Conservation (phyloP, 2,113 vertebrate genomes). For the Jaculus jaculus region DNA sequence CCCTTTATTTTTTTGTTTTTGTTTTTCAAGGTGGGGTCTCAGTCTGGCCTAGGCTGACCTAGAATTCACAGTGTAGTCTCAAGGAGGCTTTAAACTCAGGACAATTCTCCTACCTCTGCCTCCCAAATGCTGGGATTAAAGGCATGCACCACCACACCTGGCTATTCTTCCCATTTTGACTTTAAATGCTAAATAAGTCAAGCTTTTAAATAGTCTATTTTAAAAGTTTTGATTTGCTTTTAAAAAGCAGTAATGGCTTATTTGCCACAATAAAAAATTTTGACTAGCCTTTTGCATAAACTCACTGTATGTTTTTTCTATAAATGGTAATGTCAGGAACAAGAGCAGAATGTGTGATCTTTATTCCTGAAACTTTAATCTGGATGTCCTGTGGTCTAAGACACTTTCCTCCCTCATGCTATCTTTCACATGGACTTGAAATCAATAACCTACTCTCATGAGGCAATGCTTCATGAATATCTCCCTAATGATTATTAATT, state of each 20-base stretch:
- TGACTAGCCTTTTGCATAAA: not conserved
- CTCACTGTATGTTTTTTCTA: not conserved
- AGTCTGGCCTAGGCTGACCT: too few relatives aligned
- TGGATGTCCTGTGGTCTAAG: not conserved
- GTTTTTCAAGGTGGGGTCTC: too few relatives aligned
- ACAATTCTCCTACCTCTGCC: too few relatives aligned
- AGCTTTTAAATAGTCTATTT: not conserved
- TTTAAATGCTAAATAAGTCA: slow-evolving; percentile 29
- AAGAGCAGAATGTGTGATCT: not conserved
- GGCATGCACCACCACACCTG: too few relatives aligned
- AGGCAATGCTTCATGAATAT: slow-evolving; percentile 66
- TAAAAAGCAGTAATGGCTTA: not conserved
- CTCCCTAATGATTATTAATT: slow-evolving; percentile 69
- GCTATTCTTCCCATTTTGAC: not conserved
- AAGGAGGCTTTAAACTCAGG: too few relatives aligned
- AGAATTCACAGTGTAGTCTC: too few relatives aligned
- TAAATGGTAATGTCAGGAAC: not conserved
- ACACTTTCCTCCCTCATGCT: not conserved
- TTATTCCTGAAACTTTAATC: not conserved
- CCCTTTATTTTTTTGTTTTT: too few relatives aligned
- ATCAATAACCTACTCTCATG: slow-evolving; percentile 36
- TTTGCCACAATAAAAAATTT: not conserved
- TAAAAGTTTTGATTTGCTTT: slow-evolving; percentile 2
- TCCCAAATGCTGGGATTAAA: too few relatives aligned
- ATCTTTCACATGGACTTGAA: slow-evolving; percentile 60